phyloP scores from a whole-genome alignment of 2,797 vertebrate species.

The Emydoidea blandingii region DNA sequence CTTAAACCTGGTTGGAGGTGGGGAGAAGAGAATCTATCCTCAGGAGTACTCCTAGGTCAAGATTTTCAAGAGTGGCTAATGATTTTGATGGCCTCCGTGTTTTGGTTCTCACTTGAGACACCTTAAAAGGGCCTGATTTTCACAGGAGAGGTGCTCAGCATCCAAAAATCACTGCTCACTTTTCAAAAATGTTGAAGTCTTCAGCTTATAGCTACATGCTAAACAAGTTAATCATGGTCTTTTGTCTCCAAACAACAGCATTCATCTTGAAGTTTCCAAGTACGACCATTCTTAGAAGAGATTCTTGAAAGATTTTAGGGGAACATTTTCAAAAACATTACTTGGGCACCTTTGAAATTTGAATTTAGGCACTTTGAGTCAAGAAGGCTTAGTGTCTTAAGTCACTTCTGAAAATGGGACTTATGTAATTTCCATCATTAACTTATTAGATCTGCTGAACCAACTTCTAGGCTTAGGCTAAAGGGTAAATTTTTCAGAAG shows the following conservation, averaged over 20 bases:
- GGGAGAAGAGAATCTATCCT: background rate
- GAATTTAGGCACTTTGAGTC: background rate
- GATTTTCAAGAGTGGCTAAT: background rate
- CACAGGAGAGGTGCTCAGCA: background rate
- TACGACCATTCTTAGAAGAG: background rate
- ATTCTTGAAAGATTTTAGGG: background rate
- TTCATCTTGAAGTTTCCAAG: background rate
- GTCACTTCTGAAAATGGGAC: background rate
- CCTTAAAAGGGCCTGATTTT: background rate
- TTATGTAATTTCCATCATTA: background rate
- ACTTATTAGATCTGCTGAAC: constrained; percentile 61
- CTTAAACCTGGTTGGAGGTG: background rate
- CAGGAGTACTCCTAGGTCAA: background rate
- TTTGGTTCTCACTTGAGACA: background rate
- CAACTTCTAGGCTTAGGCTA: background rate
- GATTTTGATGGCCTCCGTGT: background rate
- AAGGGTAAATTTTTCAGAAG: background rate
- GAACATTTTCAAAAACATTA: background rate
- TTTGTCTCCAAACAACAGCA: constrained; percentile 57
- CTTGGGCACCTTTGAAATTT: background rate
- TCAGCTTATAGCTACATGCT: background rate
- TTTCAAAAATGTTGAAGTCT: background rate
- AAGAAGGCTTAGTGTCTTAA: background rate
- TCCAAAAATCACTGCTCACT: background rate
- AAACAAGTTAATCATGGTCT: constrained; percentile 66